Base-by-base conservation (phyloP, 2,113 vertebrate genomes). In the Megalops atlanticus region DNA sequence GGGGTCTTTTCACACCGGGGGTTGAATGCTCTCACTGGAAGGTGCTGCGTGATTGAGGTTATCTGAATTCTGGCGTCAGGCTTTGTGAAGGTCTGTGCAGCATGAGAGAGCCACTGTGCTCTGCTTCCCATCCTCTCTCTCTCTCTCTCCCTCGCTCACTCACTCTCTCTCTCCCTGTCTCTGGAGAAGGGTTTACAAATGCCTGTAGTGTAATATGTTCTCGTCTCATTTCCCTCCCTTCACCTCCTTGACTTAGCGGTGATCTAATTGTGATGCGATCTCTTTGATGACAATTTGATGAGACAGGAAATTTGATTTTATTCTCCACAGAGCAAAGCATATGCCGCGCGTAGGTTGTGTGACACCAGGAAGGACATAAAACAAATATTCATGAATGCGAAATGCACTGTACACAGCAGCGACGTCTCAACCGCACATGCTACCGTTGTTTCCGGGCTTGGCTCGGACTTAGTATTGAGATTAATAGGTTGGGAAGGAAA, bases 281-380 rank as follows among this genome's bases (percentile, higher is more conserved):
- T 94, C 92, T 96, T 95, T 96, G 95, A 96, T 95, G 95, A 94
- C 95, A 95, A 96, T 95, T 93, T 95, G 95, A 96, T 94, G 95
- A 95, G 94, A 95, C 95, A 96, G 95, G 95, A 95, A 94, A 95
- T 95, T 95, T 96, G 94, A 96, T 96, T 96, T 95, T 95, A 95
- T 94, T 95, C 94, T 96, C 95, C 90, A 94, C 93, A 95, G 95
- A 96, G 94, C 93, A 90, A 95, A 95, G 93, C 94, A 95, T 95
- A 95, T 96, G 94, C 92, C 94, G 91, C 92, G 93, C 93, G 94
- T 76, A 92, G 92, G 95, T 92, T 93, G 89, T 93, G 90, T 94
- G 95, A 95, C 92, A 94, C 92, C 94, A 92, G 94, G 93, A 95
- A 95, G 94, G 94, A 91, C 94, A 94, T 94, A 95, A 95, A 94